These are phyloP conservation scores for Ganaspis sp. DNA, from an alignment of 1,140 invertebrate genomes.

Conservation along the genomic window DNA sequence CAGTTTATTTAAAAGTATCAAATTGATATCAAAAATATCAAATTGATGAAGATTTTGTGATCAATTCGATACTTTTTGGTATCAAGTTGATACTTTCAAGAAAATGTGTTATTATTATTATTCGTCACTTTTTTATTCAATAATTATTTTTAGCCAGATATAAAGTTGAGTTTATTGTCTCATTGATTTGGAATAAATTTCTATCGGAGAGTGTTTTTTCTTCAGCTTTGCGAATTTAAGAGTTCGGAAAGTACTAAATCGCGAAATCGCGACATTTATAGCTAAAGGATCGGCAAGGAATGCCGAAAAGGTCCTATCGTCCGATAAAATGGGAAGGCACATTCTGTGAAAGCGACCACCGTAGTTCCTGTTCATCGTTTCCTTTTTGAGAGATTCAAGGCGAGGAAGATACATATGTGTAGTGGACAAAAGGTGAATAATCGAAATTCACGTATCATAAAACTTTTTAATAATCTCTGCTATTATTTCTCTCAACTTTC, in stretches of 20 bases:
- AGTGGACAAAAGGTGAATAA: not conserved
- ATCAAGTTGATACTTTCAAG: too few species aligned
- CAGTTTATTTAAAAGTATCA: too few species aligned
- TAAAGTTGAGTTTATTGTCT: not conserved
- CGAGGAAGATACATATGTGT: not conserved
- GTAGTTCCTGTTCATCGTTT: slow-evolving; percentile 47
- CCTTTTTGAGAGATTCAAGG: slow-evolving; percentile 21
- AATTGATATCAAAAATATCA: too few species aligned
- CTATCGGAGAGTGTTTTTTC: not conserved
- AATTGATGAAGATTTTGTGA: too few species aligned
- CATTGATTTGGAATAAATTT: not conserved
- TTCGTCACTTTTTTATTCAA: too few species aligned
- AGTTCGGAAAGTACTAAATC: not conserved
- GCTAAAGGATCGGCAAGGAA: slow-evolving; percentile 3
- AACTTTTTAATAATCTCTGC: too few species aligned
- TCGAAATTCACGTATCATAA: not conserved
- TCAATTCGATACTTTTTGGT: too few species aligned
- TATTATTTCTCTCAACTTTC: too few species aligned
- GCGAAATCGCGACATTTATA: slow-evolving; percentile 10
- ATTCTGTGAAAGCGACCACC: slow-evolving; percentile 50
- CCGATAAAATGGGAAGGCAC: slow-evolving; percentile 1
- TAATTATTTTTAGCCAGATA: too few species aligned
- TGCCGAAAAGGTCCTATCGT: slow-evolving; percentile 22
- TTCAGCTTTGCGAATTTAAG: not conserved
- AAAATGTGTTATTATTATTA: too few species aligned